Evolutionary conservation across 2,888 invertebrate genomes (phyloP), one percentile per base, ranked within the genome.

Genomic region (Temnothorax ravouxi): DNA sequence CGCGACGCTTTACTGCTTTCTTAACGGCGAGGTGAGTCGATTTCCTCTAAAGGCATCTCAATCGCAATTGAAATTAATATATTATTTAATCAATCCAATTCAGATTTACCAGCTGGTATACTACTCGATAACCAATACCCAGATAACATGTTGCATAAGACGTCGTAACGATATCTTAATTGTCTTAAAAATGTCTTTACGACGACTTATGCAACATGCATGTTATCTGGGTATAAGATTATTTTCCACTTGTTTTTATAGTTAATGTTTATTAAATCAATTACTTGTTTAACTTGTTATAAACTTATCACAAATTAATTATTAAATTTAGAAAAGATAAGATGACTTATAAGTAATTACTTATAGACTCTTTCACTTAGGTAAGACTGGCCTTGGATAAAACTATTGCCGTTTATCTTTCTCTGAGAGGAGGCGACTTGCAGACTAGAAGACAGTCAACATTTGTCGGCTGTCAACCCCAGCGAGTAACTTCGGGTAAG

Each of bases 1-100:
- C 69, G 97, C 98, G 0, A 95, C 97, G 13, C 95, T 98, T 67
- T 98, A 98, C 94, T 98, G 98, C 93, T 98, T 98, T 93, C 95
- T 97, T 74, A 98, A 98, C 91, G 97, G 97, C 87, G 98, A 98
- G 96, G 98, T 98, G 84, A 93, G 86, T 29, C 15, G 4, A 25
- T 66, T 66, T 0, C 3, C 3, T 62, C 47, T 25, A 21, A 1
- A 74, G 0, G 6, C 13, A 75, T 21, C 11, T 54, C n/a, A 50
- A 1, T 13, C 4, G 13, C 4, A 64, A 13, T 64, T 41, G 13
- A 64, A 41, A 6, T 64, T 64, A 21, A 41, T 64, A 13, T 54
- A 21, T 64, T 41, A 64, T 41, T 41, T 64, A 25, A 44, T 21
- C 4, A 41, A 44, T 15, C 2, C 0, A 18, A 64, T 64, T 64